Base-by-base conservation (phyloP, 92 coral and sea anemone genomes). In the Phenganax marumi region DNA sequence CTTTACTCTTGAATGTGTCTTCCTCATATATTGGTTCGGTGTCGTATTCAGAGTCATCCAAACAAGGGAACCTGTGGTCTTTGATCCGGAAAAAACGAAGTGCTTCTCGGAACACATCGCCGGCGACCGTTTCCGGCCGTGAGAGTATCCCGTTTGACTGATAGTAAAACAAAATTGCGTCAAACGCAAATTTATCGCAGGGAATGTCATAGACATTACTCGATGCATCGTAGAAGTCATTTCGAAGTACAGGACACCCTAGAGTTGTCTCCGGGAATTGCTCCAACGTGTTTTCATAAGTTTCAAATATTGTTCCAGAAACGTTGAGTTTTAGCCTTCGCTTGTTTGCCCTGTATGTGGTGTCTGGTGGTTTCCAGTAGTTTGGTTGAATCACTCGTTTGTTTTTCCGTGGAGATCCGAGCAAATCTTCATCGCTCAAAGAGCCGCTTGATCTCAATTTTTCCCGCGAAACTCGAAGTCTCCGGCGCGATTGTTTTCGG, bases 81-180 rank as follows among this genome's bases (percentile, higher is more conserved):
- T 84, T 75, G 53, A 94, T 91, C 66, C 84, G 89, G 70, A 89
- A 94, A 75, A 94, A 94, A 26, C 87, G 76, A 14, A 94, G 91
- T 23, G 92, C 98, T 14, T 92, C 84, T 71, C 93, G 97, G 81
- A 94, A 94, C 46, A 82, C 84, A 39, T 90, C 87, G 74, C 76
- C 90, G 23, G 98, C 86, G 25, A 94, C 90, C 13, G 91, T 86
- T 71, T 93, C 90, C 58, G 97, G 97, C 11, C 97, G 86, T 16
- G 97, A 84, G 11, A 94, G 90, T 24, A 94, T 94, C 48, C 98
- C 98, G 63, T 82, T 86, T 56, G 97, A 92, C 47, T 94, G 98
- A 78, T 94, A 94, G 66, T 89, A 94, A 76, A 94, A 94, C 12
- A 94, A 76, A 55, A 94, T 92, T 8, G 98, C 93, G 52, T 94